phyloP scores from a whole-genome alignment of 2,797 vertebrate genomes.

The Netta rufina region DNA sequence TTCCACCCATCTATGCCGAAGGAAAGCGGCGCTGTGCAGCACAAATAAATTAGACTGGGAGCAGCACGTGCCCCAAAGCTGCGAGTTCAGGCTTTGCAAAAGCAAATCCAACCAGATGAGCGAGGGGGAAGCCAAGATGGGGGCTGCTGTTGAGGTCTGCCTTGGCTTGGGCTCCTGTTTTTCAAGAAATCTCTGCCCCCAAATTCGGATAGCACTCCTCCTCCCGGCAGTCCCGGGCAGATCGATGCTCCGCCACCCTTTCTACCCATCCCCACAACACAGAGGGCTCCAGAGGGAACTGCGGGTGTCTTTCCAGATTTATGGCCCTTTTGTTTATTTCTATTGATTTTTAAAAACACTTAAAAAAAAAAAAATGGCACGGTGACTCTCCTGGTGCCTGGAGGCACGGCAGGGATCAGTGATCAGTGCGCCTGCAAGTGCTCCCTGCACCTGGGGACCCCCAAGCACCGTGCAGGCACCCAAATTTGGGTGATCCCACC shows the following conservation, averaged over 20 bases:
- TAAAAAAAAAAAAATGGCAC: neutral
- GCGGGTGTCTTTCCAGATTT: slow-evolving; percentile 51
- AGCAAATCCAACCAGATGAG: neutral
- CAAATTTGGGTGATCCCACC: neutral
- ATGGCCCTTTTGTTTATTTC: slow-evolving; percentile 53
- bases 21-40: neutral
- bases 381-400: neutral
- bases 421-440: neutral
- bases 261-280: slow-evolving; percentile 11
- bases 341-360: slow-evolving; percentile 32
- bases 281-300: neutral
- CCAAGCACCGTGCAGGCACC: neutral
- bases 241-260: slow-evolving; percentile 46
- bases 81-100: neutral
- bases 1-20: neutral
- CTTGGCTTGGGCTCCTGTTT: slow-evolving; percentile 10
- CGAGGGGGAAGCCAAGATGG: neutral
- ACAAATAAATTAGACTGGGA: neutral
- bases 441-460: neutral
- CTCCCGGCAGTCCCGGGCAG: slow-evolving; percentile 33
- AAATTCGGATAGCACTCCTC: neutral
- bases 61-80: neutral
- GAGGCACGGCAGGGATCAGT: neutral
- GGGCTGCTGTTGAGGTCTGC: neutral
- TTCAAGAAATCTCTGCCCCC: slow-evolving; percentile 37